Percentiles rank a stretch among this genome's conserved stretches.
Evolutionary conservation across 2,797 vertebrate genomes (phyloP).

Genomic region (Pangasius larnaudii): DNA sequence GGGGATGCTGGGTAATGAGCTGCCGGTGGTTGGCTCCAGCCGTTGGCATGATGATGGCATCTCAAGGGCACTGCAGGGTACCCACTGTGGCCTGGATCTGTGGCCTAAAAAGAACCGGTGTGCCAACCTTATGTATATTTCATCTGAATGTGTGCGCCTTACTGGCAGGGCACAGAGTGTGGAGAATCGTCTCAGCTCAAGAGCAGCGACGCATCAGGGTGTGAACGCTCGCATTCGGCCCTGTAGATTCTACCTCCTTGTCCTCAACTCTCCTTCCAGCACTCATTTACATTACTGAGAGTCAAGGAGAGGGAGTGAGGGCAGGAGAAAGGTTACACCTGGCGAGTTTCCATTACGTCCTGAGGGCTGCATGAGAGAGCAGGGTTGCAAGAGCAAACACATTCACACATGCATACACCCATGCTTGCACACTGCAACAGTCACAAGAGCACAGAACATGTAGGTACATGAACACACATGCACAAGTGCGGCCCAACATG

Average conservation of each 20-base stretch:
- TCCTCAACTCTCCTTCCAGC: constrained; percentile 29
- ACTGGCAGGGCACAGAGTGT: constrained; percentile 19
- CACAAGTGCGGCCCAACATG: constrained; percentile 37
- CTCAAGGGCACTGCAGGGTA: constrained; percentile 38
- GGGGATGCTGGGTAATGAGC: constrained; percentile 52
- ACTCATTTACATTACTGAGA: constrained; percentile 45
- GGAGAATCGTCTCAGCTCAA: constrained; percentile 37
- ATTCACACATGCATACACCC: constrained; percentile 27
- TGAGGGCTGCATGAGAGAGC: constrained; percentile 43
- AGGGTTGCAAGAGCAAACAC: constrained; percentile 34
- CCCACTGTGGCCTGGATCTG: constrained; percentile 21
- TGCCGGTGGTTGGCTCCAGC: constrained; percentile 7
- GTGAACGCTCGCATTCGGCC: constrained; percentile 38
- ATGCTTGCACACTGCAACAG: constrained; percentile 21
- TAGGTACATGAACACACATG: constrained; percentile 23
- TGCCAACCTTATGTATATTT: constrained; percentile 29
- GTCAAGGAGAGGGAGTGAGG: neutral
- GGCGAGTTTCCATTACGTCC: constrained; percentile 37
- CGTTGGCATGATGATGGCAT: constrained; percentile 33
- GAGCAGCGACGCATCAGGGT: constrained; percentile 29
- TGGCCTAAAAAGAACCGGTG: constrained; percentile 41
- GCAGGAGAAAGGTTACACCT: constrained; percentile 24
- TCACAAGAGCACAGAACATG: constrained; percentile 15
- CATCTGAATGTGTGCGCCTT: constrained; percentile 27
- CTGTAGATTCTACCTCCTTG: constrained; percentile 16